Evolutionary conservation across 2,888 invertebrate genomes (phyloP).

Genomic region (Agapetus fuscipes): DNA sequence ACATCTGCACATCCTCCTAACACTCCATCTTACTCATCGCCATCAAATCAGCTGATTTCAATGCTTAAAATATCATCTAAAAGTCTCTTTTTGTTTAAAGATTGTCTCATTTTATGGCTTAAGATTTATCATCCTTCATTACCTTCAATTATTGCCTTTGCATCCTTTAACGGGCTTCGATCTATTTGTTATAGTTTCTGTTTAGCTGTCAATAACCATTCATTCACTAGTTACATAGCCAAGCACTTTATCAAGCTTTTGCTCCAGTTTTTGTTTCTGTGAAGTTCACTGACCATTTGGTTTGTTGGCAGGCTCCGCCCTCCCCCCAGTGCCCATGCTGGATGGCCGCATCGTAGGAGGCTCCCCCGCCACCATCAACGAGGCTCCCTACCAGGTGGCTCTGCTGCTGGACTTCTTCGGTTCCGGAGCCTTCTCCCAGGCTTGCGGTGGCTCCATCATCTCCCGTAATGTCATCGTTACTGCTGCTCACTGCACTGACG

Average conservation of each 20-base stretch:
- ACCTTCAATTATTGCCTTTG: too few relatives aligned
- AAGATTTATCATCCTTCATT: too few relatives aligned
- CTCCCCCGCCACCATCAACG: slow-evolving; percentile 32
- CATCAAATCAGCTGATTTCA: too few relatives aligned
- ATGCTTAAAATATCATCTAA: too few relatives aligned
- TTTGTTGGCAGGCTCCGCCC: neutral
- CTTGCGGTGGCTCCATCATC: slow-evolving; percentile 36
- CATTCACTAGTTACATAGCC: too few relatives aligned
- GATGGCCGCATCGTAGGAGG: slow-evolving; percentile 37
- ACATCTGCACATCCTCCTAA: neutral
- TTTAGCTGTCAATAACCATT: too few relatives aligned
- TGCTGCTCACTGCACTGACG: slow-evolving; percentile 35
- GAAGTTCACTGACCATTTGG: neutral
- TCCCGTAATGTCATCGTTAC: slow-evolving; percentile 29
- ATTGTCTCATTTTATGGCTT: too few relatives aligned
- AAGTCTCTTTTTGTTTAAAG: too few relatives aligned
- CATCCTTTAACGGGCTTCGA: too few relatives aligned
- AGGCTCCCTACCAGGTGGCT: slow-evolving; percentile 38
- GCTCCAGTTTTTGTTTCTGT: neutral
- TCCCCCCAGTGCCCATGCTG: slow-evolving; percentile 2
- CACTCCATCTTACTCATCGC: neutral
- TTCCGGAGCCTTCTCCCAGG: slow-evolving; percentile 30
- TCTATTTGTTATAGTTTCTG: too few relatives aligned
- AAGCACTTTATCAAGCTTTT: too few relatives aligned
- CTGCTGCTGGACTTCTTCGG: slow-evolving; percentile 23